A percentile compares a stretch with the other conserved stretches of the same genome.
These are phyloP conservation scores for Cryptoprocta ferox DNA, from an alignment of 2,797 vertebrate genomes.

Conservation along the genomic window DNA sequence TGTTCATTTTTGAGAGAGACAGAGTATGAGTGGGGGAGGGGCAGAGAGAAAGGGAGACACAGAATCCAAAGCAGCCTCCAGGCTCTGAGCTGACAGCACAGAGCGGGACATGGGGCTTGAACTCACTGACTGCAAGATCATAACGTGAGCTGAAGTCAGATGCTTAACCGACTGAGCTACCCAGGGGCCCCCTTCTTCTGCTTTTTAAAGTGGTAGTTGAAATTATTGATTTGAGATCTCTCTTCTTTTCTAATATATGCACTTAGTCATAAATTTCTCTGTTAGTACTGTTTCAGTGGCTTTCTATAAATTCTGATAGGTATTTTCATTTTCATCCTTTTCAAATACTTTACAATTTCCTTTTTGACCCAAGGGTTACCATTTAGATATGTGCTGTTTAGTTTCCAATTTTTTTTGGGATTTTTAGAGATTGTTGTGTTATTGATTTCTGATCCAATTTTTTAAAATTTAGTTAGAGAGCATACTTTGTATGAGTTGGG, in stretches of 20 bases:
- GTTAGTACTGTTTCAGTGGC: not conserved
- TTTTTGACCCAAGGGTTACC: not conserved
- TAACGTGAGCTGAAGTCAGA: no score
- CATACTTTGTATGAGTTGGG: not conserved
- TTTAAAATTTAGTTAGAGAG: not conserved
- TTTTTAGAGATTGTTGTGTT: not conserved
- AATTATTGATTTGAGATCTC: not conserved
- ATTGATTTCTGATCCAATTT: constrained; percentile 38
- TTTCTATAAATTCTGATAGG: not conserved
- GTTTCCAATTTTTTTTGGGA: not conserved
- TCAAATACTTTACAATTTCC: not conserved
- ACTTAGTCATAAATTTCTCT: not conserved
- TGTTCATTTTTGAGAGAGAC: no score
- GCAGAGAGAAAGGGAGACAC: no score
- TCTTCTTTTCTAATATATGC: not conserved
- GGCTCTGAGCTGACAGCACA: no score
- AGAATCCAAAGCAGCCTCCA: no score
- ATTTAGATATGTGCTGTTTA: not conserved
- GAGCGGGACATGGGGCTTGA: no score
- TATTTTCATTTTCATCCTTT: constrained; percentile 1
- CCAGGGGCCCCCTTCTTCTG: no score
- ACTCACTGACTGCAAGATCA: no score
- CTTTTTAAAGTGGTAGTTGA: not conserved
- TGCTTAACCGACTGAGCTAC: no score
- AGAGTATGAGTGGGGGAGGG: no score